These are phyloP conservation scores for Xestia sexstrigata DNA, from an alignment of 2,888 invertebrate species.

Conservation along the genomic window DNA sequence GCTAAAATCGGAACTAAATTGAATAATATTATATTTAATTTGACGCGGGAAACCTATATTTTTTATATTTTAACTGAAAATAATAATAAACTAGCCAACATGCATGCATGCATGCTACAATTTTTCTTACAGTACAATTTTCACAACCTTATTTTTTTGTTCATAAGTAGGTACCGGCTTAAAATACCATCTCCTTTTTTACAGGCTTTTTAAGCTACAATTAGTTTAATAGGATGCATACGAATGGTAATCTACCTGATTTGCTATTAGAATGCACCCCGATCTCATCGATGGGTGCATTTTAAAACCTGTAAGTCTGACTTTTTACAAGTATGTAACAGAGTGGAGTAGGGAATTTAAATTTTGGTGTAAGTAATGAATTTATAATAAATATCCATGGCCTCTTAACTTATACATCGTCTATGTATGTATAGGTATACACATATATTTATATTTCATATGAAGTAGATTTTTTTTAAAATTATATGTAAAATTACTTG, in stretches of 20 bases:
- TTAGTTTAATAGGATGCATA: background rate
- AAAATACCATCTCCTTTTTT: background rate
- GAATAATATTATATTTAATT: background rate
- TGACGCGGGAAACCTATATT: background rate
- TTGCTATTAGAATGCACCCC: constrained; percentile 22
- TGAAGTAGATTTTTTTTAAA: constrained; percentile 2
- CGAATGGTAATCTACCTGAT: background rate
- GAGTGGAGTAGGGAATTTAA: constrained; percentile 18
- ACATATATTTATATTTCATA: constrained; percentile 3
- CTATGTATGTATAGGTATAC: background rate
- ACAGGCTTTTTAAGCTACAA: background rate
- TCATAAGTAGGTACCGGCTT: background rate
- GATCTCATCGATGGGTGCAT: constrained; percentile 39
- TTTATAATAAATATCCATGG: constrained; percentile 43
- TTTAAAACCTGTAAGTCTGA: constrained; percentile 46
- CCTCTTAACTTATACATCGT: constrained; percentile 50
- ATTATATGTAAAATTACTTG: constrained; percentile 2
- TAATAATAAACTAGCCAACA: background rate
- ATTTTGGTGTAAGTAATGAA: constrained; percentile 40
- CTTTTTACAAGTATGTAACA: constrained; percentile 40
- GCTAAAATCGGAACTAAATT: background rate
- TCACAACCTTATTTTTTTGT: constrained; percentile 4
- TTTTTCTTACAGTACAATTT: constrained; percentile 16
- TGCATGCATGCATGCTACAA: background rate
- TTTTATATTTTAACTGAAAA: constrained; percentile 7